A percentile compares a stretch with the other conserved stretches of the same genome.
Evolutionary conservation across 2,113 vertebrate species (phyloP).

Genomic region (Limanda limanda): DNA sequence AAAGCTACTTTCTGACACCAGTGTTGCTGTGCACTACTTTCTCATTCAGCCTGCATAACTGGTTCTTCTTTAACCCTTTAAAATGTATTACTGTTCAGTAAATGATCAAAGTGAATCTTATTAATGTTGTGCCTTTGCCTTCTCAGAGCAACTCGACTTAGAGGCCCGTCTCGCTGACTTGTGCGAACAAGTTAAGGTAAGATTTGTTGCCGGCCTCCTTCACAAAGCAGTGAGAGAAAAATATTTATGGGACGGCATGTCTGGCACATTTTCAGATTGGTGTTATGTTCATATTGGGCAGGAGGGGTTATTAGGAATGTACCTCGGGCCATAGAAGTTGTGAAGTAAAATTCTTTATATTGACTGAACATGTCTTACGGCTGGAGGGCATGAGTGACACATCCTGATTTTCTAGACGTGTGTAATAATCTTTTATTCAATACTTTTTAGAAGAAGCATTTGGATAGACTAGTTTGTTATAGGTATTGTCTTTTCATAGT

Average conservation of each 20-base stretch:
- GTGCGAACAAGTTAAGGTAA: slow-evolving; percentile 96
- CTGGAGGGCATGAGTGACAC: background rate
- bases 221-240: background rate
- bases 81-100: slow-evolving; percentile 13
- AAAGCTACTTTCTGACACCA: slow-evolving; percentile 19
- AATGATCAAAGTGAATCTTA: slow-evolving; percentile 1
- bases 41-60: slow-evolving; percentile 14
- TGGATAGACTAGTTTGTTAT: background rate
- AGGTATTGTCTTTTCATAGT: background rate
- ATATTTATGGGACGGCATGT: background rate
- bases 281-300: background rate
- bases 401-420: background rate
- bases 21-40: slow-evolving; percentile 31
- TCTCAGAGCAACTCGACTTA: slow-evolving; percentile 94
- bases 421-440: background rate
- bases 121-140: slow-evolving; percentile 59
- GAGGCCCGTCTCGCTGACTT: slow-evolving; percentile 92
- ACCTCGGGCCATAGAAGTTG: background rate
- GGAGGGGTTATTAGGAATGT: background rate
- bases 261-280: background rate
- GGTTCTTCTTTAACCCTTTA: slow-evolving; percentile 38
- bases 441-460: background rate
- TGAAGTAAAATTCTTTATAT: background rate
- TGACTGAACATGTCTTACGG: background rate
- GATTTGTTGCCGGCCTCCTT: background rate